These are phyloP conservation scores for Lucifuga dentata DNA, from an alignment of 2,113 vertebrate genomes.

Conservation along the genomic window DNA sequence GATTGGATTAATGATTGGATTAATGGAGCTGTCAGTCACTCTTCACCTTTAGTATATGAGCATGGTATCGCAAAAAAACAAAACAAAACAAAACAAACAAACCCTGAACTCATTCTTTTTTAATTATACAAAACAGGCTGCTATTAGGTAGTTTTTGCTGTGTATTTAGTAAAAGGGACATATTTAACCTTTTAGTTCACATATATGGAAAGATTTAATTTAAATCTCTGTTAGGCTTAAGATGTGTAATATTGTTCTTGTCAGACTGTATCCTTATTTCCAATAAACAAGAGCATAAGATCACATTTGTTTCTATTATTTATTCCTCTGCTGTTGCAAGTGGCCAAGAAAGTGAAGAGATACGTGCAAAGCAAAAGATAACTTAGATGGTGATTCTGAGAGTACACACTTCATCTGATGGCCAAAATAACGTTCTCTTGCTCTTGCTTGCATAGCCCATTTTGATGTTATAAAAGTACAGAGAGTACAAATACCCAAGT, in stretches of 20 bases:
- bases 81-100: no score
- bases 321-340: constrained; percentile 36
- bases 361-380: no score
- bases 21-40: constrained; percentile 5
- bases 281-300: constrained; percentile 78
- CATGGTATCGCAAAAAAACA: no score
- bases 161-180: constrained; percentile 51
- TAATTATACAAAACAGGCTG: constrained; percentile 15
- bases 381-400: no score
- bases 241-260: constrained; percentile 69
- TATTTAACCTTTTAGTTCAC: constrained; percentile 38
- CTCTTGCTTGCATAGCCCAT: background rate
- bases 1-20: background rate
- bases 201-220: constrained; percentile 37
- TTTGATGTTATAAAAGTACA: background rate
- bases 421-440: background rate
- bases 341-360: no score
- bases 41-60: background rate
- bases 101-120: constrained; percentile 18
- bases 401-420: no score
- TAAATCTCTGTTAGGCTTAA: constrained; percentile 62
- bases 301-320: constrained; percentile 62
- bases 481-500: no score
- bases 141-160: constrained; percentile 30
- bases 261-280: constrained; percentile 73